Percentiles rank a stretch among this genome's conserved stretches.
Conservation (phyloP, 2,797 vertebrate species). For the Alectoris magna region DNA sequence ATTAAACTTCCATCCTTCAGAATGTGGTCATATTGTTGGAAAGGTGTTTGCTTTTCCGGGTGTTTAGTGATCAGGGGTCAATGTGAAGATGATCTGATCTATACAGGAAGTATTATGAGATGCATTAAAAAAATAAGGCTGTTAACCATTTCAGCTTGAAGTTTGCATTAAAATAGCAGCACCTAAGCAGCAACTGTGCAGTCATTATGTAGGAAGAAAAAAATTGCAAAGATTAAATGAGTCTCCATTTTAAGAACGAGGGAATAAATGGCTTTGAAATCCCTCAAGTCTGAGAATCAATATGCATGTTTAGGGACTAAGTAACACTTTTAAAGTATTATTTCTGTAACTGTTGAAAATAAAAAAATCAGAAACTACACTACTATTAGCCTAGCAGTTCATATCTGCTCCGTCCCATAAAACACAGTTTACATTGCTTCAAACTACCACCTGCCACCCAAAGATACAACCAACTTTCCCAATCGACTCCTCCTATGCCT, state of each 20-base stretch:
- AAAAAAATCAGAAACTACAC: not conserved
- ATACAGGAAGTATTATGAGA: not conserved
- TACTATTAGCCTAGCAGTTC: not conserved
- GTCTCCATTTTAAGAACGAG: not conserved
- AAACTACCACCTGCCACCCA: not conserved
- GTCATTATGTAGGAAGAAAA: not conserved
- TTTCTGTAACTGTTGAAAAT: not conserved
- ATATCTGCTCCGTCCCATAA: not conserved
- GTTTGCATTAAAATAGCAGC: not conserved
- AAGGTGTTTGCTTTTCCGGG: not conserved
- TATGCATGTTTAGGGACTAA: not conserved
- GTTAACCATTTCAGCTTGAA: not conserved
- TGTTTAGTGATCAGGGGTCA: not conserved
- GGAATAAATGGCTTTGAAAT: not conserved
- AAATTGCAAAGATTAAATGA: not conserved
- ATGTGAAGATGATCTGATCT: not conserved
- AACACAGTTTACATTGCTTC: not conserved
- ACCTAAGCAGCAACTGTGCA: not conserved
- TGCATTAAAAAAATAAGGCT: not conserved
- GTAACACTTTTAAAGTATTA: not conserved
- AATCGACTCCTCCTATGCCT: not conserved
- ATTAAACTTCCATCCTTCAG: not conserved
- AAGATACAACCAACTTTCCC: not conserved
- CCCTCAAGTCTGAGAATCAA: not conserved
- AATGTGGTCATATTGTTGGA: not conserved